These are phyloP conservation scores for Podilymbus podiceps DNA, from an alignment of 2,113 vertebrate genomes.

Conservation along the genomic window DNA sequence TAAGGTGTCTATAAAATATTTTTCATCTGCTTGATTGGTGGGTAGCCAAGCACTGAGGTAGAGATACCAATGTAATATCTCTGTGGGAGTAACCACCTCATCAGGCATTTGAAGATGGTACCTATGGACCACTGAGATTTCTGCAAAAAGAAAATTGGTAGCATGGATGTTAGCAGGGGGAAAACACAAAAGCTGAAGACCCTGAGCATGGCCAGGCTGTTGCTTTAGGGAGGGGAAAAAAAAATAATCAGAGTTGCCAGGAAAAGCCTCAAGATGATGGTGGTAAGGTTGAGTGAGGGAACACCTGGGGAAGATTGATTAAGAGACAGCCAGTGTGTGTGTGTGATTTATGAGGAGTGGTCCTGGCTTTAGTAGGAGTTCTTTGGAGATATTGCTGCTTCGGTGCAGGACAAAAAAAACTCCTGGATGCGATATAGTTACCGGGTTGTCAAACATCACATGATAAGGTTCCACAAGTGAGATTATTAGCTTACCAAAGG, in stretches of 20 bases:
- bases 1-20: too few species aligned
- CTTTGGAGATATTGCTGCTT: conserved; percentile 55
- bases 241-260: background rate
- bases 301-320: conserved; percentile 81
- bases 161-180: background rate
- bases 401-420: background rate
- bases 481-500: background rate
- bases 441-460: conserved; percentile 49
- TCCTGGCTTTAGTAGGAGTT: conserved; percentile 55
- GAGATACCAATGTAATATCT: background rate
- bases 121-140: background rate
- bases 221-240: background rate
- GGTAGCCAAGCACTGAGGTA: background rate
- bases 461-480: conserved; percentile 36
- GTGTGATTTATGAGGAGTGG: conserved; percentile 72
- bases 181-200: background rate
- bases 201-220: background rate
- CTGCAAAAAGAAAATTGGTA: background rate
- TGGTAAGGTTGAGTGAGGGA: conserved; percentile 53
- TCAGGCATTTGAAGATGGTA: background rate
- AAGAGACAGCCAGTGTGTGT: conserved; percentile 39
- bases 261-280: conserved; percentile 24
- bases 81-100: background rate
- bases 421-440: conserved; percentile 9
- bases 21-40: background rate